Base-by-base conservation (phyloP, 2,797 vertebrate genomes). In the Merluccius polli region DNA sequence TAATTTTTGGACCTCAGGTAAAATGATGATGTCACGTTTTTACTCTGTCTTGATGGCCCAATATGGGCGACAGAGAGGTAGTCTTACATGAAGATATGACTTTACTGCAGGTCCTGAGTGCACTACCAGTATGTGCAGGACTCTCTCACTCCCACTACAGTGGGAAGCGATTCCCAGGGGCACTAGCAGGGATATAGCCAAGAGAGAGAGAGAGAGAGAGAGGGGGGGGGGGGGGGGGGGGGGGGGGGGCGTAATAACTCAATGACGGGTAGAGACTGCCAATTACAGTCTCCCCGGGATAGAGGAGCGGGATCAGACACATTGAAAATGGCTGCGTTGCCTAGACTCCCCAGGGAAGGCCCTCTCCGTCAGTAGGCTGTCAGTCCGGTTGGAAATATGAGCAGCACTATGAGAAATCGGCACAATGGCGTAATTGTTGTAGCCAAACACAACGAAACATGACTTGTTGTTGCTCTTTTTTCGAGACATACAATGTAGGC, bases 211-310 rank as follows among this genome's bases (percentile, higher is more conserved):
- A 15, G 38, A 13, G 38, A 41, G 44, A 0, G 44, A 18, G 48
- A n/a, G 48, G 6, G 48, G 21, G n/a, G 21, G 52, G 1, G 52
- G 6, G 44, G 6, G 52, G 1, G 48, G 3, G 52, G 6, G 21
- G 21, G 1, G 21, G 52, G 52, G 52, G n/a, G 52, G 12, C 1
- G n/a, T 59, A 89, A 89, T 89, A 89, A 87, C 83, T 89, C 86
- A 81, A 82, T 82, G 84, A 91, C 27, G 80, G 80, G 80, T 78
- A 84, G 82, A 88, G 82, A 72, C 82, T 85, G 82, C 87, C 87
- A 90, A 89, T 92, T 90, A 88, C 86, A 86, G 85, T 86, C 83
- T 71, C 83, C 77, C 75, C 76, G 13, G 83, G 81, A 89, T 73
- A 74, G 87, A 82, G 74, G 75, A 84, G 84, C 81, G 48, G 84